Conservation (phyloP, 2,888 invertebrate species). For the Pristionchus japonicus region DNA sequence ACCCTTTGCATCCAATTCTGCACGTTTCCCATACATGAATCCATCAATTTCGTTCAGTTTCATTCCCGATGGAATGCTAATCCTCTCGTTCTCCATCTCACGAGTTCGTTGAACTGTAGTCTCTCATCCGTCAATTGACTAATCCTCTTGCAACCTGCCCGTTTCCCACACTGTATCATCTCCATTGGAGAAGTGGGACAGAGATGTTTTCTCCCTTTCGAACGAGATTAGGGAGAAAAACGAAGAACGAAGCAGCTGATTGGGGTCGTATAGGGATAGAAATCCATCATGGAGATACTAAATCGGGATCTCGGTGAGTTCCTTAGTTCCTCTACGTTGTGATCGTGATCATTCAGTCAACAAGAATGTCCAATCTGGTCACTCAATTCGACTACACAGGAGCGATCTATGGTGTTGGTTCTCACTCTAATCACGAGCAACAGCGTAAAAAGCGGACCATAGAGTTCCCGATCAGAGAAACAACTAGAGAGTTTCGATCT, state of each 20-base stretch:
- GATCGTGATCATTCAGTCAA: background rate
- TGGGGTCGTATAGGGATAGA: background rate
- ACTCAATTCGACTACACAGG: background rate
- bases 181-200: background rate
- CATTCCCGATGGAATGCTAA: background rate
- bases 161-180: conserved; percentile 11
- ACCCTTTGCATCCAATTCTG: background rate
- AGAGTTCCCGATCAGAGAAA: conserved; percentile 1
- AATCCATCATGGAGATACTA: background rate
- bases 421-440: conserved; percentile 7
- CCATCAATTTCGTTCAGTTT: background rate
- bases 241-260: conserved; percentile 46
- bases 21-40: background rate
- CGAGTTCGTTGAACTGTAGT: background rate
- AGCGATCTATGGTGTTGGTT: background rate
- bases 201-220: conserved; percentile 47
- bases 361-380: background rate
- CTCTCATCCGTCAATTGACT: background rate
- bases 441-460: background rate
- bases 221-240: conserved; percentile 48
- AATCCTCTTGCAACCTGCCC: background rate
- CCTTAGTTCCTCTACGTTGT: background rate
- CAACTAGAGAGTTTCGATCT: background rate
- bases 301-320: background rate
- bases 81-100: background rate